Base-by-base conservation (phyloP, 2,797 vertebrate species). In the Sebastes iracundus region DNA sequence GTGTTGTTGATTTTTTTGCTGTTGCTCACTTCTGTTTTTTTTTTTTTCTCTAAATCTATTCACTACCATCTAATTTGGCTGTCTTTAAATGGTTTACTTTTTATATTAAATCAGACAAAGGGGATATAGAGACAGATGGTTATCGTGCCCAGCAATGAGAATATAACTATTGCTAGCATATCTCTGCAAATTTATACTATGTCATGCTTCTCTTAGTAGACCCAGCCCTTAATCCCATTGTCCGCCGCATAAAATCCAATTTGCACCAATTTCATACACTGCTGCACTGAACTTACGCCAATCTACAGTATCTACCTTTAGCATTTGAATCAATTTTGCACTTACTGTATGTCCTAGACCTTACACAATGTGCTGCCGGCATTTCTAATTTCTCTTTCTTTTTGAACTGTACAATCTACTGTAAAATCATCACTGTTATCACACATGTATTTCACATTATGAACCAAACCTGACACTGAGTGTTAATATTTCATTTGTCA, bases 261-360 rank as follows among this genome's bases (percentile, higher is more conserved):
- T 89, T 86, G 60, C 73, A 82, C 80, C 53, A 71, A 78, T 91
- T 87, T 87, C 60, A 82, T 87, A 76, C 72, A 67, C 46, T 38
- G 42, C 70, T 83, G 74, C 65, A 46, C 65, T 80, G 80, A 79
- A 79, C 2, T 83, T 76, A 74, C 53, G 77, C 58, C 62, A 82
- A 80, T 85, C 68, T 81, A 30, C 80, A 59, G 2, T n/a, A 80
- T 81, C 77, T 87, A 69, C 78, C 28, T 67, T 28, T 10, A 62
- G 46, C 61, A 81, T 79, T 72, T 77, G 28, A 80, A 84, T 84
- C 52, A 27, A 20, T 72, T 69, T 74, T 66, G 30, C 30, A 60
- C 64, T 77, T 70, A 46, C 42, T 62, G 32, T 72, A 75, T 27
- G n/a, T 25, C 35, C 27, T 46, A 55, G 14, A 69, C 46, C 25